Base-by-base conservation (phyloP, 2,888 invertebrate species). In the Oligia strigilis region DNA sequence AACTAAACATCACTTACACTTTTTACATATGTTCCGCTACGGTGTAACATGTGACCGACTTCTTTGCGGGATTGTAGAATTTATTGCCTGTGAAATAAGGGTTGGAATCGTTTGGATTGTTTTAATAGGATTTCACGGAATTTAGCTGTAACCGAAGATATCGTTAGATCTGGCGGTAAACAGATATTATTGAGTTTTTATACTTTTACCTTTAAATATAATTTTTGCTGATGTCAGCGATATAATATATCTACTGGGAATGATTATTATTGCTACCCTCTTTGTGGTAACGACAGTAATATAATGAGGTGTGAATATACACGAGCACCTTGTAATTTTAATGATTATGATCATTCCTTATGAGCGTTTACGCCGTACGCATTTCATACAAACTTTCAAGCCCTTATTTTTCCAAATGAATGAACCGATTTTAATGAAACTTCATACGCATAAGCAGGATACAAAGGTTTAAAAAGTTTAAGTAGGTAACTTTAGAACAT, bases 1-100 rank as follows among this genome's bases (percentile, higher is more conserved):
- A 89, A 89, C 89, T 88, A 89, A 89, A 88, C 89, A 89, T 86
- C 89, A 73, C 85, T 88, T 88, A 88, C 83, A 89, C 83, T 89
- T 89, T 89, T 89, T 89, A 89, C 89, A 89, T 88, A 85, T 89
- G 89, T 89, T 88, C 49, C 74, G 69, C 70, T 78, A 77, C 85
- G 87, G 89, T 89, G 89, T 89, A 84, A 88, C 85, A 85, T 86
- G 82, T 76, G 76, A 76, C 79, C 62, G 9, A 43, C 9, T 36
- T 52, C 17, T 79, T 81, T 69, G 46, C 5, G 65, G 64, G 49
- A 87, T 79, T 81, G 46, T 86, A 72, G 72, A 75, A 83, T 88
- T 84, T 85, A 82, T 67, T 0, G 0, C 0, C 0, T 4, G 0
- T 29, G 8, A 52, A 60, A 75, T 86, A 87, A 83, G 67, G 69